Conservation (phyloP, 1,140 invertebrate species). For the Calliphora vicina region DNA sequence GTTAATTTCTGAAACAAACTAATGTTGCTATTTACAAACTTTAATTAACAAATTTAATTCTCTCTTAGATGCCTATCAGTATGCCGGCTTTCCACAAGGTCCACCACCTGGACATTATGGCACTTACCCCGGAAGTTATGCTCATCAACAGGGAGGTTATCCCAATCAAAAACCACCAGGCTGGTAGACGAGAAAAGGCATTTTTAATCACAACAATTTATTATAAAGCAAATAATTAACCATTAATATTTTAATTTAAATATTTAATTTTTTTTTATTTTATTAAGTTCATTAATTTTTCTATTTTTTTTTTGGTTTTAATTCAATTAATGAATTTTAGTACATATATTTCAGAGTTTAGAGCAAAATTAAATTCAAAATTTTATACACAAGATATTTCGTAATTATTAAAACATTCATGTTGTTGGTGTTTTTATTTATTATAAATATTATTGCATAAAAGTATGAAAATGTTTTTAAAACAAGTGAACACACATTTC, state of each 20-base stretch:
- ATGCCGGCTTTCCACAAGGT: constrained; percentile 63
- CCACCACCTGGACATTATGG: constrained; percentile 58
- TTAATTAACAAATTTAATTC: neutral
- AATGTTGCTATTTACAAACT: no score
- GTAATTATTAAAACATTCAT: neutral
- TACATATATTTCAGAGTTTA: neutral
- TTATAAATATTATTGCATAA: neutral
- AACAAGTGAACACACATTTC: neutral
- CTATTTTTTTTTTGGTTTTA: constrained; percentile 1
- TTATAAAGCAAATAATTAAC: no score
- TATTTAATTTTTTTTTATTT: neutral
- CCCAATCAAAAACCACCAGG: constrained; percentile 62
- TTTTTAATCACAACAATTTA: neutral
- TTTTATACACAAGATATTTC: neutral
- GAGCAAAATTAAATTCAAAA: neutral
- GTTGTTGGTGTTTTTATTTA: neutral
- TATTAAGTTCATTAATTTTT: neutral
- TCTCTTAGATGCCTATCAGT: constrained; percentile 57
- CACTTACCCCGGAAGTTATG: constrained; percentile 63
- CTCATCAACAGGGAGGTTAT: constrained; percentile 64
- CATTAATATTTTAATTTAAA: neutral
- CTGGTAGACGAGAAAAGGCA: constrained; percentile 50
- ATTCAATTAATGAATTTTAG: constrained; percentile 16
- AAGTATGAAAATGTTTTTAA: neutral
- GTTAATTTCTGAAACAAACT: constrained; percentile 45